Evolutionary conservation across 2,797 vertebrate genomes (phyloP), one percentile per base, ranked within the genome.

Genomic region (Saxicola maurus): DNA sequence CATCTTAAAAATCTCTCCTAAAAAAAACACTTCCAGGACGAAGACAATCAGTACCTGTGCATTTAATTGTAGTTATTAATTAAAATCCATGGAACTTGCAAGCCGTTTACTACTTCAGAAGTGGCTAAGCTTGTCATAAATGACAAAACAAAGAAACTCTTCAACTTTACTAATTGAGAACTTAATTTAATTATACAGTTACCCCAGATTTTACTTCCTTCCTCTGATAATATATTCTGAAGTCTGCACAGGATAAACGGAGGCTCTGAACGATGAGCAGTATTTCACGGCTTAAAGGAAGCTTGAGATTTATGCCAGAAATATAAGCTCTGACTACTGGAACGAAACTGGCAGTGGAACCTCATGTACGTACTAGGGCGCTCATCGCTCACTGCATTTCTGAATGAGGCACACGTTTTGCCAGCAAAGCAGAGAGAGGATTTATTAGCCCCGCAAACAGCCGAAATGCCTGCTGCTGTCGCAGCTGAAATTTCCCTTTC

Each of bases 371-470:
- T 78, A 48, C 64, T 8, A 18, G 48, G 84, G 59, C 25, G 31
- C 83, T 38, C 57, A 37, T 31, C 15, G 27, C 62, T 71, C 62
- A 3, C 82, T n/a, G 37, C 79, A 28, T 91, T 96, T 92, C 65
- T 81, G 85, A 95, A 93, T 82, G 96, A 95, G 86, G 83, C 53
- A 71, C 82, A 80, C 74, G 82, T 73, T 96, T 74, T 65, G 88
- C 90, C 61, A 85, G 94, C 90, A 65, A 81, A 94, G 92, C 91
- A 89, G 49, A 13, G 77, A 65, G 66, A 20, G 90, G 92, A 93
- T 96, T 93, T 82, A 88, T 86, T 76, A n/a, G 46, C 55, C 51
- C 75, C 68, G 45, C 61, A 67, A 61, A 55, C 53, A 67, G 89
- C 82, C 61, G 15, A 78, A 79, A 79, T 49, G 96, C 82, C 62